Evolutionary conservation across 2,797 vertebrate species (phyloP), one percentile per base, ranked within the genome.

Genomic region (Graptemys geographica): DNA sequence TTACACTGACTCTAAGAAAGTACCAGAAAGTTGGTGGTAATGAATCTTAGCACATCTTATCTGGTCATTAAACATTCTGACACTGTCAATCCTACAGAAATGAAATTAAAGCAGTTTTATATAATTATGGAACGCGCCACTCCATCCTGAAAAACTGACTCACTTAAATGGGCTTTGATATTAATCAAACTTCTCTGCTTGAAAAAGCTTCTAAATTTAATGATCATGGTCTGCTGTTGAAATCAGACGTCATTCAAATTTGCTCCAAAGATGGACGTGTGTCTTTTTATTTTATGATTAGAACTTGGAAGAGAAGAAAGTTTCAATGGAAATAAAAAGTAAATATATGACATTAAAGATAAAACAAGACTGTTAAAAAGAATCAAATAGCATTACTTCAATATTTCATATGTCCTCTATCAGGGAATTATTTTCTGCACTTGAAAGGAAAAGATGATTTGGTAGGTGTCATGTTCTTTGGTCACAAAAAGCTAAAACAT

Each of bases 161-260:
- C 89, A 84, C 87, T 93, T 97, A 97, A 97, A 98, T 95, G 92
- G 89, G 78, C 94, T 97, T 98, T 97, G 96, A 97, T 97, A 96
- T 97, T 98, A 98, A 97, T 98, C 96, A 96, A 97, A 95, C 96
- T 95, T 97, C 95, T 83, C 76, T 96, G 83, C 95, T 55, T 87
- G 92, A 95, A 96, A 92, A 93, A 84, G 69, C 81, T 94, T 96
- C 94, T 93, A 94, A 96, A 97, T 96, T 79, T 97, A 98, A 98
- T 96, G 92, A 96, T 95, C 96, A 88, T 28, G 83, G 89, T 94
- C 96, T 94, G 74, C 89, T 97, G 90, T 97, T 96, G 95, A 97
- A 96, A 96, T 89, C 3, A 31, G 69, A 90, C 97, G 96, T 95
- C 91, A 95, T 82, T 96, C 84, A 96, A 87, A 95, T 93, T 87